A percentile compares a stretch with the other conserved stretches of the same genome.
These are phyloP conservation scores for Drosophila peninsularis DNA, from an alignment of 2,888 invertebrate species.

Conservation along the genomic window DNA sequence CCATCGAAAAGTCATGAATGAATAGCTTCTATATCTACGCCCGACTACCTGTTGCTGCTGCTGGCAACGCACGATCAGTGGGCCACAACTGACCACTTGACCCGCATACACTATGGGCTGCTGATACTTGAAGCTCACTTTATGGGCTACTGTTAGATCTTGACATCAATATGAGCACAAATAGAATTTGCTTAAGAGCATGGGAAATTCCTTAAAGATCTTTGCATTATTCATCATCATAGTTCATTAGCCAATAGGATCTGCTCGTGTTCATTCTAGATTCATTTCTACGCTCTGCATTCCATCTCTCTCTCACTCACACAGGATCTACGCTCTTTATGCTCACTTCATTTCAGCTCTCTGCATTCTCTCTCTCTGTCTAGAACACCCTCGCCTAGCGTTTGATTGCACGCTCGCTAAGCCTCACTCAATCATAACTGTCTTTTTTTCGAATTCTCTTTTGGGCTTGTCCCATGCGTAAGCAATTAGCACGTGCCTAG, in stretches of 20 bases:
- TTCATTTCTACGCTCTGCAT: neutral
- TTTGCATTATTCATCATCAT: neutral
- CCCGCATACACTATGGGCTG: conserved; percentile 45
- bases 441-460: conserved; percentile 13
- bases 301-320: neutral
- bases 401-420: conserved; percentile 12
- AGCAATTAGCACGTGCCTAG: conserved; percentile 80
- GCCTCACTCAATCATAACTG: conserved; percentile 4
- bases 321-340: neutral
- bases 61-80: conserved; percentile 44
- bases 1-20: conserved; percentile 41
- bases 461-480: conserved; percentile 51
- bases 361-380: neutral
- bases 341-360: neutral
- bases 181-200: conserved; percentile 9
- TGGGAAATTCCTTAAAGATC: neutral
- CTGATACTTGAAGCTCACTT: conserved; percentile 30
- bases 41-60: conserved; percentile 56
- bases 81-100: conserved; percentile 53
- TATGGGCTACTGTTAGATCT: conserved; percentile 55
- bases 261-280: neutral
- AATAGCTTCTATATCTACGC: conserved; percentile 25
- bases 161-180: conserved; percentile 48
- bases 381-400: conserved; percentile 18
- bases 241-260: conserved; percentile 3